Evolutionary conservation across 2,113 vertebrate species (phyloP), one percentile per base, ranked within the genome.

Genomic region (Eupsittula cactorum): DNA sequence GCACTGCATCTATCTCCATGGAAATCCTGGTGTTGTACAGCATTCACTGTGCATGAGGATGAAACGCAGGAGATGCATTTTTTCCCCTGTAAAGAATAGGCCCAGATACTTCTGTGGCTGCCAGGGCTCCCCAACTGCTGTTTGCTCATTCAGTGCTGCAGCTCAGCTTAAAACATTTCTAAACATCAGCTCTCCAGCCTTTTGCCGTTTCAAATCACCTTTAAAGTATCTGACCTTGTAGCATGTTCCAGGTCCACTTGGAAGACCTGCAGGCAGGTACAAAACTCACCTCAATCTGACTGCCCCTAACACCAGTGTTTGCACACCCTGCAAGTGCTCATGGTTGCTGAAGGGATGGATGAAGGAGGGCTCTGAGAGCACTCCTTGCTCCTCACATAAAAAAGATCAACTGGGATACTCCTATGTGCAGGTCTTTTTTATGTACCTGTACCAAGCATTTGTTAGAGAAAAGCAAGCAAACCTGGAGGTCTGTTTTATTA

Each of bases 1-100:
- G 24, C 79, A 90, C 68, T 82, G 80, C 47, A 42, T 93, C 81
- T 78, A 94, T 97, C 97, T 97, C 92, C 96, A 96, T 93, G 95
- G 97, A 97, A 97, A 97, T 97, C 86, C 92, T 52, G 75, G 41
- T 87, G 76, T 28, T 77, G 50, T 74, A 89, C 62, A 67, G 88
- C 4, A 1, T 68, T 82, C 50, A 10, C 41, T 65, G 82, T 15
- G 11, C 71, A 65, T 0, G 11, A 52, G 75, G 67, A 85, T 3
- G 10, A 82, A 95, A 47, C 1, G 4, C 44, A 50, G 50, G 65
- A 79, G 73, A 63, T 37, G 53, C 74, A 46, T 93, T 95, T 96
- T 95, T 91, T 57, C 57, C 55, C 74, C 42, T 60, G 25, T 88
- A 86, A 91, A 93, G 79, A 95, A 82, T 65, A 82, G 55, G 35